Base-by-base conservation (phyloP, 2,797 vertebrate species). In the Hemitrygon akajei region DNA sequence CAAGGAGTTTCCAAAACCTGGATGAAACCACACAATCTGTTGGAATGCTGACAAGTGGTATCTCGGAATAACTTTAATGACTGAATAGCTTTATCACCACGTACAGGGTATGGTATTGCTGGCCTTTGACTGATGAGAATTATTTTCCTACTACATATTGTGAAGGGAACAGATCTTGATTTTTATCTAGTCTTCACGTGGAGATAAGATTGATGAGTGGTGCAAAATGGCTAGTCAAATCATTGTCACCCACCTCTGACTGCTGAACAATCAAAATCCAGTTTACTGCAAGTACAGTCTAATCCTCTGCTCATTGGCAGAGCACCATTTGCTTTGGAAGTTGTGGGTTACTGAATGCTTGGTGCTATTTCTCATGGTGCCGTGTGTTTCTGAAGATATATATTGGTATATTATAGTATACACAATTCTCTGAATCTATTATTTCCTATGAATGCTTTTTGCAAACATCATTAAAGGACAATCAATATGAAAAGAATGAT, bases 381-480 rank as follows among this genome's bases (percentile, higher is more conserved):
- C 84, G 63, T 34, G 25, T 16, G 14, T 18, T 87, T 63, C 14
- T n/a, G 30, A 60, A 87, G 14, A 2, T 69, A 20, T 37, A 20
- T 69, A 18, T 37, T 69, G 16, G 7, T 60, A 3, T 89, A 16
- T 27, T 47, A 58, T 12, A 4, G 27, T 86, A 60, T 34, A 2
- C 2, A 66, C 60, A 34, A n/a, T n/a, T 34, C 6, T n/a, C 86
- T 66, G n/a, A 66, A 37, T 27, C 60, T n/a, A 69, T 66, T 22
- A n/a, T 66, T 89, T 37, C 60, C 86, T 37, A 37, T 69, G n/a
- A 89, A 69, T 63, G 27, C 5, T 87, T 87, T 47, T 66, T 63
- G 30, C 84, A 87, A 87, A 87, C 84, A 87, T 87, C 58, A 87
- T 63, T 89, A 37, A 89, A 69, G 86, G 27, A 89, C 63, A 66